Evolutionary conservation across 2,113 vertebrate species (phyloP).

Genomic region (Nycticorax nycticorax): DNA sequence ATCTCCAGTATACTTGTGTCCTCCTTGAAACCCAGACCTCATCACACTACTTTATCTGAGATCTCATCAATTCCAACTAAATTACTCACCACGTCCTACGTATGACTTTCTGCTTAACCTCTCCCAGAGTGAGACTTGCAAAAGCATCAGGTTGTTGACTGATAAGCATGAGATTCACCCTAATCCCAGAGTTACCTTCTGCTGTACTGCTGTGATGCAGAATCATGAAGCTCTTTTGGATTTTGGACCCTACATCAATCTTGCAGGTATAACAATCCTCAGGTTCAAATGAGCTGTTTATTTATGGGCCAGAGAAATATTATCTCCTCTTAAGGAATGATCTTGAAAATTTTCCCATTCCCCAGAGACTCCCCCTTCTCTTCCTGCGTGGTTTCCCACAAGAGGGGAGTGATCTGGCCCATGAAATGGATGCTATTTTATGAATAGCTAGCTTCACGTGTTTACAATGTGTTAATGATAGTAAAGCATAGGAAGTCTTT

Average conservation of each 20-base stretch:
- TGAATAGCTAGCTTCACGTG: constrained; percentile 37
- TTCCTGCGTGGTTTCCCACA: not conserved
- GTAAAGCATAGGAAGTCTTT: constrained; percentile 40
- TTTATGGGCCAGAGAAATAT: not conserved
- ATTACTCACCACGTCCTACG: not conserved
- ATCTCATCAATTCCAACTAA: not conserved
- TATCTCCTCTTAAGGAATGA: not conserved
- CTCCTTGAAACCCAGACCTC: not conserved
- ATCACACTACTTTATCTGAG: not conserved
- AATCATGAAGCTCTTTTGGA: not conserved
- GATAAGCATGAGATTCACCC: not conserved
- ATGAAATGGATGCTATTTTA: constrained; percentile 52
- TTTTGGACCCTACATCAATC: not conserved
- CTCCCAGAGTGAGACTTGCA: not conserved
- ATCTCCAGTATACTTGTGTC: not conserved
- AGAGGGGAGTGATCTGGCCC: not conserved
- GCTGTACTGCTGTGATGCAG: not conserved
- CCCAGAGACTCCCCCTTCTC: not conserved
- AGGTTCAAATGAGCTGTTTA: not conserved
- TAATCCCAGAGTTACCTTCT: not conserved
- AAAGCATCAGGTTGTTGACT: not conserved
- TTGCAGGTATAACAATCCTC: not conserved
- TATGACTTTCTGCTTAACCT: not conserved
- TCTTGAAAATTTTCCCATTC: not conserved
- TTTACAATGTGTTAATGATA: constrained; percentile 65